These are phyloP conservation scores for Drosophila tristis DNA, from an alignment of 1,140 invertebrate species.

Conservation along the genomic window DNA sequence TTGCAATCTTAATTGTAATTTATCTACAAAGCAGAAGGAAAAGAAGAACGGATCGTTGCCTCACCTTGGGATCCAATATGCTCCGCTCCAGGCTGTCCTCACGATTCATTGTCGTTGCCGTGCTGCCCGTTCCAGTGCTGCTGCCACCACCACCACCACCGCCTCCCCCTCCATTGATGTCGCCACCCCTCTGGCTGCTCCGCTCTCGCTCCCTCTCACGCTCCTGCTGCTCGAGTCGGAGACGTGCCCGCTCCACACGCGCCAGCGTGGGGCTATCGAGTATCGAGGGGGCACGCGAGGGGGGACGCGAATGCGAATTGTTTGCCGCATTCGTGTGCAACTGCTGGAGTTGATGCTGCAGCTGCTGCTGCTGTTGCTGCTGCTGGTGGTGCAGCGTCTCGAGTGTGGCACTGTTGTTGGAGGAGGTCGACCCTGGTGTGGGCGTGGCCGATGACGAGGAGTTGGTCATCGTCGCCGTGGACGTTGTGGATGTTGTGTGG, in stretches of 20 bases:
- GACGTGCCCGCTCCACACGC: conserved; percentile 85
- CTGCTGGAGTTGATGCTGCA: conserved; percentile 60
- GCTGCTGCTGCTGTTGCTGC: conserved; percentile 65
- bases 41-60: conserved; percentile 18
- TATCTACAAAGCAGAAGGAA: conserved; percentile 36
- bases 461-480: conserved; percentile 73
- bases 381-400: conserved; percentile 70
- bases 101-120: conserved; percentile 76
- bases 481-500: conserved; percentile 62
- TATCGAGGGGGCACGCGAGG: conserved; percentile 84
- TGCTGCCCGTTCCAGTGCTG: conserved; percentile 67
- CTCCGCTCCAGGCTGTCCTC: conserved; percentile 81
- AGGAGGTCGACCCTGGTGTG: conserved; percentile 77
- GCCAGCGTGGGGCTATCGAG: conserved; percentile 86
- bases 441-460: conserved; percentile 78
- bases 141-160: conserved; percentile 43
- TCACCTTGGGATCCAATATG: conserved; percentile 83
- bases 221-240: conserved; percentile 84
- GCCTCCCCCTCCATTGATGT: conserved; percentile 17
- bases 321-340: conserved; percentile 55
- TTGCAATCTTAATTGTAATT: conserved; percentile 61
- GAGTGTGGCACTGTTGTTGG: conserved; percentile 75
- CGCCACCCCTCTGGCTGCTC: conserved; percentile 51
- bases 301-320: conserved; percentile 76
- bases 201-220: conserved; percentile 64